A percentile compares a stretch with the other conserved stretches of the same genome.
Evolutionary conservation across 2,888 invertebrate species (phyloP).

Genomic region (Tenthredo notha): DNA sequence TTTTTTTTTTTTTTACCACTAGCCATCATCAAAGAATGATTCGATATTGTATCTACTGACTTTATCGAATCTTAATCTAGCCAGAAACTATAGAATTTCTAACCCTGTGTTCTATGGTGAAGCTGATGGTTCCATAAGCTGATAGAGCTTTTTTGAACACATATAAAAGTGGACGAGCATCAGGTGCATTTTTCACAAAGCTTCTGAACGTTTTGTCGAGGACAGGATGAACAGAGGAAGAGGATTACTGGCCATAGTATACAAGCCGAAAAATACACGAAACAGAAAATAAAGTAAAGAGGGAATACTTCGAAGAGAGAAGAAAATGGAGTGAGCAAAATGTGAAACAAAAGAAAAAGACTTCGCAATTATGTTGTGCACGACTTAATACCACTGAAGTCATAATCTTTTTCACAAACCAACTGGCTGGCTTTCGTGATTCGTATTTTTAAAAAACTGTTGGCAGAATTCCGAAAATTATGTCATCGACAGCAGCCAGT

Average conservation of each 20-base stretch:
- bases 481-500: constrained; percentile 30
- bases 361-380: not conserved
- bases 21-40: too few species aligned
- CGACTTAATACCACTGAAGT: constrained; percentile 27
- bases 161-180: not conserved
- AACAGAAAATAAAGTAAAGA: not conserved
- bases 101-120: too few species aligned
- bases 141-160: not conserved
- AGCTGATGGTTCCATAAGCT: too few species aligned
- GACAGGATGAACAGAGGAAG: not conserved
- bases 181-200: not conserved
- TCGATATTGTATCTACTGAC: too few species aligned
- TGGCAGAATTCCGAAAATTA: constrained; percentile 1
- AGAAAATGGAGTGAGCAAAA: not conserved
- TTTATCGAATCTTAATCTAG: too few species aligned
- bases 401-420: not conserved
- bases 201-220: not conserved
- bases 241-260: constrained; percentile 9
- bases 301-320: not conserved
- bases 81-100: too few species aligned
- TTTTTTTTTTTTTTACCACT: too few species aligned
- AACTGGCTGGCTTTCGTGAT: not conserved
- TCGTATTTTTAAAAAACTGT: not conserved
- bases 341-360: constrained; percentile 4
- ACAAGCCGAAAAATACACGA: constrained; percentile 4